These are phyloP conservation scores for Cantharis flavilabris DNA, from an alignment of 2,888 invertebrate species.

Conservation along the genomic window DNA sequence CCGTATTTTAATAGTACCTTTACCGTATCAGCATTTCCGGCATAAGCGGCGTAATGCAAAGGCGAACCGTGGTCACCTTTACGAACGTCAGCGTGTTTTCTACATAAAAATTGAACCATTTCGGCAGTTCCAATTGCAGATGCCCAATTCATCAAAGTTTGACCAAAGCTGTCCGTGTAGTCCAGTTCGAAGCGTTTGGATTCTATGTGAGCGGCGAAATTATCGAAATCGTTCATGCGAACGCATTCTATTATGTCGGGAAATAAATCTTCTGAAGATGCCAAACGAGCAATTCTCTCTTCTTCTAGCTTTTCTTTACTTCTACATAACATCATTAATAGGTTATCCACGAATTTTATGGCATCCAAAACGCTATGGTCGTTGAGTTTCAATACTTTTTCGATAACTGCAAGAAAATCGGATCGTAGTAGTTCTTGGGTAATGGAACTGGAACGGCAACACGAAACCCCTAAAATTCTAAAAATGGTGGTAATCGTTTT, in stretches of 20 bases:
- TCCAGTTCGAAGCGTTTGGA: slow-evolving; percentile 91
- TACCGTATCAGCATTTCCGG: slow-evolving; percentile 96
- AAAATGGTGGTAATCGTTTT: slow-evolving; percentile 86
- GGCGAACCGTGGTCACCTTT: slow-evolving; percentile 97
- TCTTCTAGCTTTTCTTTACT: slow-evolving; percentile 87
- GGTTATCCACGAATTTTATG: slow-evolving; percentile 93
- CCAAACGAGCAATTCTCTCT: slow-evolving; percentile 57
- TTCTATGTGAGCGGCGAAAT: slow-evolving; percentile 93
- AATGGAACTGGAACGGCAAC: slow-evolving; percentile 92
- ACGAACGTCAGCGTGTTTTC: slow-evolving; percentile 95
- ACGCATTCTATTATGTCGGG: slow-evolving; percentile 95
- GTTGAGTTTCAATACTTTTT: slow-evolving; percentile 91
- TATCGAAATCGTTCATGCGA: slow-evolving; percentile 97
- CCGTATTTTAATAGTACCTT: slow-evolving; percentile 93
- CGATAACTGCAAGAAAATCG: slow-evolving; percentile 89
- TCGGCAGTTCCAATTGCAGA: slow-evolving; percentile 98
- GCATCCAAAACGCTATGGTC: slow-evolving; percentile 95
- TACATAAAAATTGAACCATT: slow-evolving; percentile 97
- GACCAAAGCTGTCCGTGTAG: slow-evolving; percentile 99
- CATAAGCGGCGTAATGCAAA: slow-evolving; percentile 98
- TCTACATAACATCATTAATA: slow-evolving; percentile 92
- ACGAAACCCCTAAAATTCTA: slow-evolving; percentile 91
- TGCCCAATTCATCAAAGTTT: slow-evolving; percentile 98
- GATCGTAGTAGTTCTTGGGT: slow-evolving; percentile 88
- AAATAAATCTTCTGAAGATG: slow-evolving; percentile 91